These are phyloP conservation scores for Schizothorax lantsangensis DNA, from an alignment of 2,797 vertebrate genomes.

Conservation along the genomic window DNA sequence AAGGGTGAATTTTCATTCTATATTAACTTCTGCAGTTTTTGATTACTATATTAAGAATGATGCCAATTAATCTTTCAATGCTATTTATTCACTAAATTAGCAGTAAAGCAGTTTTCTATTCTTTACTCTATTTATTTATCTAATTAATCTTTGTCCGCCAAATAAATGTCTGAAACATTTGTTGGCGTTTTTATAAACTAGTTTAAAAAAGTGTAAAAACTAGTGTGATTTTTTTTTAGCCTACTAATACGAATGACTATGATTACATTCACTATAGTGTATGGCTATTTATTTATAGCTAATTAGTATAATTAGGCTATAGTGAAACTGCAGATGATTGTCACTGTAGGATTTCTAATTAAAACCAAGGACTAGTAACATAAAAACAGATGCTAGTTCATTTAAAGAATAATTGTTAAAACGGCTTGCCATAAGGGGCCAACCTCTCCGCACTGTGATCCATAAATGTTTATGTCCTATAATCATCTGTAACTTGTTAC, in stretches of 20 bases:
- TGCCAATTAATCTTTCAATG: not conserved
- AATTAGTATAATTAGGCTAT: no score
- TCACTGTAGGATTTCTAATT: not conserved
- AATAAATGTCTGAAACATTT: not conserved
- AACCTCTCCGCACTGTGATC: not conserved
- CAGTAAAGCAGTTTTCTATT: not conserved
- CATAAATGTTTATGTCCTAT: slow-evolving; percentile 39
- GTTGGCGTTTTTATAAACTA: not conserved
- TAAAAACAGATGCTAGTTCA: not conserved
- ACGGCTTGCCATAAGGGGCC: slow-evolving; percentile 35
- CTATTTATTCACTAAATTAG: not conserved
- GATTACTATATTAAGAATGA: not conserved
- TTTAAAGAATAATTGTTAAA: not conserved
- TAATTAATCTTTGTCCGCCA: not conserved
- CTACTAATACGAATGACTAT: not conserved
- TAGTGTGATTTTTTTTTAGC: no score
- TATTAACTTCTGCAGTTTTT: no score
- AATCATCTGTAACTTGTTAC: slow-evolving; percentile 32
- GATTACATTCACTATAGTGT: not conserved
- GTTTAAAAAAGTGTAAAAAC: no score
- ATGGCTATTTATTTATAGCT: not conserved
- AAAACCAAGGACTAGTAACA: not conserved
- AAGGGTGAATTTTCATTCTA: not conserved
- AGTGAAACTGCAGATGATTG: not conserved
- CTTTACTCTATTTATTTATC: not conserved